Evolutionary conservation across 1,140 invertebrate genomes (phyloP), one percentile per base, ranked within the genome.

Genomic region (Drosophila pseudoananassae): DNA sequence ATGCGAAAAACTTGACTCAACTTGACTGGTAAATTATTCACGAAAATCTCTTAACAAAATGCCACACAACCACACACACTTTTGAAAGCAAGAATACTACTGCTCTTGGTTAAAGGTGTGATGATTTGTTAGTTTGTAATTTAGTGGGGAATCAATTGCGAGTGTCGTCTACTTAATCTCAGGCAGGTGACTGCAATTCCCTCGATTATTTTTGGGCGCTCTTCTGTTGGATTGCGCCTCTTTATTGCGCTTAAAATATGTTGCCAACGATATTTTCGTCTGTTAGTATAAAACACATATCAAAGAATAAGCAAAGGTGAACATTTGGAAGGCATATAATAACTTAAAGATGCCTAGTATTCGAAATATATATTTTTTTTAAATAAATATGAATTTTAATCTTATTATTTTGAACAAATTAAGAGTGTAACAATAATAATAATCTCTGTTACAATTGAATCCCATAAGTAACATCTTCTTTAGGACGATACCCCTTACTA

Each of bases 121-220:
- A 36, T 25, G 33, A 63, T 50, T 25, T 51, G 59, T 36, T 70
- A 71, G 65, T 70, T 50, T 59, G 25, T 59, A 70, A 58, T 66
- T 66, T 69, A 68, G 63, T 38, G 50, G 63, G 27, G 43, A 69
- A 69, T 69, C 50, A 55, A 69, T 69, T 49, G 40, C 65, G 31
- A 83, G 77, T 88, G 70, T 82, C 68, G 72, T 71, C 64, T 59
- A 76, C 82, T 83, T 88, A 88, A 88, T 88, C 84, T 83, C 68
- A 55, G 57, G 52, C 78, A 76, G 59, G 73, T 71, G 65, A 76
- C 61, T 74, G 71, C 64, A 66, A 66, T 38, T 69, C 29, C 27
- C 54, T 47, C 43, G 49, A 55, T 36, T 31, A 46, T 46, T 46
- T 45, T 45, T 15, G 15, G n/a, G 10, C 10, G 38, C 38, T 40